A percentile compares a stretch with the other conserved stretches of the same genome.
Evolutionary conservation across 2,797 vertebrate genomes (phyloP).

Genomic region (Premnoplex brunnescens): DNA sequence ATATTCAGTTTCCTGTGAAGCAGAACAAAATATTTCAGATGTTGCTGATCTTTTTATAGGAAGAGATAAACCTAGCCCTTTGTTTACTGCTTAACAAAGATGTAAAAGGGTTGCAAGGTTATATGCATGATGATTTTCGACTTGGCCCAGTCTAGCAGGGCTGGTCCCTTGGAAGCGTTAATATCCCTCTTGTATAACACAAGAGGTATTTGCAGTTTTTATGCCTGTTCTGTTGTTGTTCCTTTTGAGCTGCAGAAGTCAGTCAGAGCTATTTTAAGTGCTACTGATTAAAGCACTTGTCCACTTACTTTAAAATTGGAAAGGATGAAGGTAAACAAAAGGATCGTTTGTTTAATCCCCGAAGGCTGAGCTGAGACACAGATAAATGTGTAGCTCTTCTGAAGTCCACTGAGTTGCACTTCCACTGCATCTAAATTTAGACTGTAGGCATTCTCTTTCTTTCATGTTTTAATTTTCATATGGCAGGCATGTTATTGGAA

Average conservation of each 20-base stretch:
- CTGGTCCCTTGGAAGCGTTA: neutral
- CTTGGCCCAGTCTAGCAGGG: neutral
- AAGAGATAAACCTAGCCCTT: neutral
- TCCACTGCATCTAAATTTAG: conserved; percentile 2
- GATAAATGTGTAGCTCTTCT: neutral
- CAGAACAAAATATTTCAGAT: neutral
- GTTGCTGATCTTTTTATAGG: neutral
- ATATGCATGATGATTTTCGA: fast-evolving
- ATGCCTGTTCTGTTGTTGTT: neutral
- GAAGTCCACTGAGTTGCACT: neutral
- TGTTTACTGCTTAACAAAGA: neutral
- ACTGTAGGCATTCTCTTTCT: neutral
- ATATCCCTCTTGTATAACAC: neutral
- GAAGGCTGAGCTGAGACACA: neutral
- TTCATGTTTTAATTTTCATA: neutral
- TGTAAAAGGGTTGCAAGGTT: neutral
- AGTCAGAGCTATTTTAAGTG: conserved; percentile 10
- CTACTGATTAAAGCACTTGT: conserved; percentile 10
- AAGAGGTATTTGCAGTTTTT: neutral
- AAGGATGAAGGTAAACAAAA: conserved; percentile 28
- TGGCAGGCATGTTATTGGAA: neutral
- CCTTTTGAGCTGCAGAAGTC: neutral
- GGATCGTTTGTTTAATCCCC: neutral
- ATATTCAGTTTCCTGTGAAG: neutral
- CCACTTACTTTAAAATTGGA: neutral